Base-by-base conservation (phyloP, 2,113 vertebrate species). In the Piprites chloris region DNA sequence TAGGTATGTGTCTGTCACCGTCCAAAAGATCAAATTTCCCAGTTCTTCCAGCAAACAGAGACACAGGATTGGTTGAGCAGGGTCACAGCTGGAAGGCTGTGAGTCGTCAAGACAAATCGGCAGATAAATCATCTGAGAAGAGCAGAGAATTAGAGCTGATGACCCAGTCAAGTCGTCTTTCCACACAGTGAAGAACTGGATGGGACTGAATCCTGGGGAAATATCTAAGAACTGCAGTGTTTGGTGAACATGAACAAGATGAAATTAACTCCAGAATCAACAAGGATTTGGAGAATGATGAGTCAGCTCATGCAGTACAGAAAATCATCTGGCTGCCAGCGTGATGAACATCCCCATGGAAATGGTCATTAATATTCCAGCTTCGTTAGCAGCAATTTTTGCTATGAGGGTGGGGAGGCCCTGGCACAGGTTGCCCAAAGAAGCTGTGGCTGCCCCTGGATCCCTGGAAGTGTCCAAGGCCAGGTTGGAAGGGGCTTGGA, bases 401-500 rank as follows among this genome's bases (percentile, higher is more conserved):
- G 41, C 32, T 26, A n/a, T 13, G 11, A 32, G 16, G 28, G 32
- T 50, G 23, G 16, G 1, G 8, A 76, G 35, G 20, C 7, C 46
- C 62, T 76, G 53, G 11, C n/a, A n/a, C n/a, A n/a, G n/a, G n/a
- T n/a, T n/a, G n/a, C n/a, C n/a, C n/a, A n/a, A n/a, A n/a, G n/a
- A n/a, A n/a, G n/a, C n/a, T n/a, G n/a, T n/a, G n/a, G n/a, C n/a
- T n/a, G n/a, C n/a, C n/a, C n/a, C n/a, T n/a, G n/a, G n/a, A n/a
- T n/a, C n/a, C n/a, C n/a, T n/a, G n/a, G n/a, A n/a, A n/a, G n/a
- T 32, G 26, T 10, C 21, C 50, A 5, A 88, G 50, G 21, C 14
- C 50, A 32, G 49, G 14, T 0, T 65, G 41, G 56, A 47, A 0
- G 0, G 28, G 9, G 16, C 20, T 47, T 30, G 50, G 42, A 80